Evolutionary conservation across 2,888 invertebrate genomes (phyloP).

Genomic region (Harpalus rubripes): DNA sequence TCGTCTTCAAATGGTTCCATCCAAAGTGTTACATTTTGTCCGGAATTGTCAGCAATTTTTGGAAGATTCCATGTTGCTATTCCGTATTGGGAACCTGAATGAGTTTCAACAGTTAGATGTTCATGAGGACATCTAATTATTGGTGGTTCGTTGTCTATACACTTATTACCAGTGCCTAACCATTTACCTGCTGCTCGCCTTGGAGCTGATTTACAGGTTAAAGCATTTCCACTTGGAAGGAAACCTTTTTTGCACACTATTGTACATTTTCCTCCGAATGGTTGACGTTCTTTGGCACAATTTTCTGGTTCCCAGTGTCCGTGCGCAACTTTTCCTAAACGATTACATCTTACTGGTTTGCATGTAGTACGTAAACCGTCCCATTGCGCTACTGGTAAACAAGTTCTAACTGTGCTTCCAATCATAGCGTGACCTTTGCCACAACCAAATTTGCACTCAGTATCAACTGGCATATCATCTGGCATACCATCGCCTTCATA

Average conservation of each 20-base stretch:
- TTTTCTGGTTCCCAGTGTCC: conserved; percentile 79
- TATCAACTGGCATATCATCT: conserved; percentile 80
- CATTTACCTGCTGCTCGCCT: conserved; percentile 76
- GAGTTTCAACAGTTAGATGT: conserved; percentile 74
- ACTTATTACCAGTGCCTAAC: conserved; percentile 45
- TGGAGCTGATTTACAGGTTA: conserved; percentile 69
- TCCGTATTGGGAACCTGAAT: conserved; percentile 79
- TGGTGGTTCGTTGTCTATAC: conserved; percentile 80
- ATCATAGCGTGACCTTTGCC: conserved; percentile 82
- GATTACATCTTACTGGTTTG: conserved; percentile 75
- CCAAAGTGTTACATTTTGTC: conserved; percentile 79
- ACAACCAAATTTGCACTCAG: conserved; percentile 83
- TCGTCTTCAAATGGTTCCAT: conserved; percentile 78
- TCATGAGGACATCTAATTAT: conserved; percentile 80
- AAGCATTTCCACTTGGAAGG: conserved; percentile 79
- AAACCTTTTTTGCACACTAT: conserved; percentile 82
- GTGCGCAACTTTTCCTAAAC: conserved; percentile 78
- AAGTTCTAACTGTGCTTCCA: conserved; percentile 82
- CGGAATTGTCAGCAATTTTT: conserved; percentile 81
- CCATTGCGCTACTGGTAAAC: conserved; percentile 84
- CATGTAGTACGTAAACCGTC: conserved; percentile 84
- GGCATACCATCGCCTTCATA: conserved; percentile 73
- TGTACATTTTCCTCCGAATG: conserved; percentile 81
- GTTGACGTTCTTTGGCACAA: conserved; percentile 80
- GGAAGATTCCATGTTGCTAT: conserved; percentile 79